Conservation (phyloP, 2,797 vertebrate species). For the Ateles fusciceps region DNA sequence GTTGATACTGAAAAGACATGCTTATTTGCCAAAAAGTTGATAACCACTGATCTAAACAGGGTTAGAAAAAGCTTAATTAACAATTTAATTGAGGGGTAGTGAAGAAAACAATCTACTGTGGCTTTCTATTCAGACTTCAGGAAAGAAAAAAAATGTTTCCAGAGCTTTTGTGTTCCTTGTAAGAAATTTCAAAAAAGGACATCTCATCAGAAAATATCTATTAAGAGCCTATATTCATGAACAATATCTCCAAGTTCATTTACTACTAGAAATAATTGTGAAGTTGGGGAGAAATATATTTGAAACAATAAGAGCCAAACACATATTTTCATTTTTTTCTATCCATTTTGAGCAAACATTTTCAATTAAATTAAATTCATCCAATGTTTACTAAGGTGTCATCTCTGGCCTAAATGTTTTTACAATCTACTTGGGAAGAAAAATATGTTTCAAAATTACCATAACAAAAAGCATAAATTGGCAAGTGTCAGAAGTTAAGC, state of each 20-base stretch:
- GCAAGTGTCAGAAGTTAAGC: conserved; percentile 42
- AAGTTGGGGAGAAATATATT: neutral
- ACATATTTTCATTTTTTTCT: conserved; percentile 25
- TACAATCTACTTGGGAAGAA: neutral
- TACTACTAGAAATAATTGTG: neutral
- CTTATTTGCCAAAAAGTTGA: neutral
- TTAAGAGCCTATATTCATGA: neutral
- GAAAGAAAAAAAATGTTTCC: neutral
- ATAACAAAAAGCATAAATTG: conserved; percentile 32
- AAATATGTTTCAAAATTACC: conserved; percentile 31
- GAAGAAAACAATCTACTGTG: neutral
- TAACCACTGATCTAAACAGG: neutral
- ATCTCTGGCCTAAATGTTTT: conserved; percentile 46
- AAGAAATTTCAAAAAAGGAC: conserved; percentile 36
- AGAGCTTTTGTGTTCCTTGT: neutral
- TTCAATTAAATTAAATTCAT: conserved; percentile 46
- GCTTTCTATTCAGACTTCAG: neutral
- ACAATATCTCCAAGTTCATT: neutral
- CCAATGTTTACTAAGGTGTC: conserved; percentile 6
- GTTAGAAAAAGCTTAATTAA: neutral
- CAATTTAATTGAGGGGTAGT: neutral
- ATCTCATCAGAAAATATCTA: neutral
- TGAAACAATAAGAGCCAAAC: conserved; percentile 12
- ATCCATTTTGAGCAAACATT: neutral
- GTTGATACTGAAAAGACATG: neutral